Percentiles rank a stretch among this genome's conserved stretches.
These are phyloP conservation scores for Cabera pusaria DNA, from an alignment of 2,888 invertebrate species.

Conservation along the genomic window DNA sequence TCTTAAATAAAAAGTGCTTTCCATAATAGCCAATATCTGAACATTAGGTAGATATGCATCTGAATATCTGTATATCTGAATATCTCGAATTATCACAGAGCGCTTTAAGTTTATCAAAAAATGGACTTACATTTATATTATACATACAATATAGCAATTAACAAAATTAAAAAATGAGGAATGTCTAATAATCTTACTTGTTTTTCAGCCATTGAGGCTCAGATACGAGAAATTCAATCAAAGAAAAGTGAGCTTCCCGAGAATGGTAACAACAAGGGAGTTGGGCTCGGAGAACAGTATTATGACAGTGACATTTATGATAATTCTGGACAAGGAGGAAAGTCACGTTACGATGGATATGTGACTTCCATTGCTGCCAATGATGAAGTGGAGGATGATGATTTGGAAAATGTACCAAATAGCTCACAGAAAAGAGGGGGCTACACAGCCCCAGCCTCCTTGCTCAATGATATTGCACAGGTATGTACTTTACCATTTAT, in stretches of 20 bases:
- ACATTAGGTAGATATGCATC: too few species aligned
- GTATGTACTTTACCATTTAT: too few species aligned
- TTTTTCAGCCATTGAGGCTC: slow-evolving; percentile 95
- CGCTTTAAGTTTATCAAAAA: too few species aligned
- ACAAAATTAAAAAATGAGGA: too few species aligned
- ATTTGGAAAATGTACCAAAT: slow-evolving; percentile 90
- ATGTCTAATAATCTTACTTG: too few species aligned
- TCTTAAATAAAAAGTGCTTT: too few species aligned
- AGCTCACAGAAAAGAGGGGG: slow-evolving; percentile 87
- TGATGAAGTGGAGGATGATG: slow-evolving; percentile 98
- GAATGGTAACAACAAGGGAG: slow-evolving; percentile 88
- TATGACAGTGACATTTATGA: slow-evolving; percentile 98
- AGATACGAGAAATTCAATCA: slow-evolving; percentile 94
- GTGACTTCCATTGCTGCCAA: slow-evolving; percentile 98
- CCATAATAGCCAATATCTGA: too few species aligned
- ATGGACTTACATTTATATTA: too few species aligned
- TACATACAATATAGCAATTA: too few species aligned
- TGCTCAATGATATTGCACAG: slow-evolving; percentile 95
- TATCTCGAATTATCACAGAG: too few species aligned
- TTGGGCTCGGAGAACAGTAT: slow-evolving; percentile 93
- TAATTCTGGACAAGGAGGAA: slow-evolving; percentile 83
- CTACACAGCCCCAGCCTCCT: slow-evolving; percentile 93
- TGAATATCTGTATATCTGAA: too few species aligned
- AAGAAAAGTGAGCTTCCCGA: slow-evolving; percentile 91
- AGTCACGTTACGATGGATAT: slow-evolving; percentile 95